A percentile compares a stretch with the other conserved stretches of the same genome.
Conservation (phyloP, 2,113 vertebrate genomes). For the Ammodytes marinus region DNA sequence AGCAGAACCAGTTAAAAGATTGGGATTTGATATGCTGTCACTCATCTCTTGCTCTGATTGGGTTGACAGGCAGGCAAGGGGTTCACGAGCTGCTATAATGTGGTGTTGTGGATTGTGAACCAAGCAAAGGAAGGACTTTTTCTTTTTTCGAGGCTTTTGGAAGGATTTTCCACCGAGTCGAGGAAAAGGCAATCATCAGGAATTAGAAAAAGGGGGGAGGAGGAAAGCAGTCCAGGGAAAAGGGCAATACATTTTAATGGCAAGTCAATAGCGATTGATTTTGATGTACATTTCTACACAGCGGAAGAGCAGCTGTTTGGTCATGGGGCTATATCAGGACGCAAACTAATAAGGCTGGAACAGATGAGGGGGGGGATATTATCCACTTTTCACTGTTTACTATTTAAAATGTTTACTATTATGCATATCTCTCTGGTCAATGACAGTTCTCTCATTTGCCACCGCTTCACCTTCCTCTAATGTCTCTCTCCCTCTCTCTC, state of each 20-base stretch:
- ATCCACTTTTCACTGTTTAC: conserved; percentile 30
- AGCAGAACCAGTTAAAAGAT: conserved; percentile 63
- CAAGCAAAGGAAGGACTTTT: conserved; percentile 12
- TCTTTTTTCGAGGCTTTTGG: conserved; percentile 26
- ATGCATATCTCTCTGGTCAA: conserved; percentile 22
- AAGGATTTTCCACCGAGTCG: conserved; percentile 64
- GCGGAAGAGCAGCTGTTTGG: conserved; percentile 25
- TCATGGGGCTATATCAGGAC: conserved; percentile 36
- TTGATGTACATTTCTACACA: conserved; percentile 70
- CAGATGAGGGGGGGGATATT: conserved; percentile 52
- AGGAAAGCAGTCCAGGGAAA: conserved; percentile 66
- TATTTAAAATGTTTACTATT: conserved; percentile 19
- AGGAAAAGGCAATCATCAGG: conserved; percentile 68
- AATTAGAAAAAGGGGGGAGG: conserved; percentile 61
- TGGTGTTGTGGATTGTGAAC: conserved; percentile 45
- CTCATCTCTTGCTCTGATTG: conserved; percentile 58
- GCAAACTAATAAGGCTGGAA: conserved; percentile 55
- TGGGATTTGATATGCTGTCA: conserved; percentile 71
- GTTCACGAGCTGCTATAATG: conserved; percentile 31
- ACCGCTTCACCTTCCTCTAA: conserved; percentile 23
- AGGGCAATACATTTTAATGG: conserved; percentile 71
- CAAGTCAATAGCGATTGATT: conserved; percentile 75
- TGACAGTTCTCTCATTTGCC: conserved; percentile 49
- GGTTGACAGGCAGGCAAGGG: conserved; percentile 41
- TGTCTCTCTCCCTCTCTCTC: conserved; percentile 48